Percentiles rank a stretch among this genome's conserved stretches.
phyloP scores from a whole-genome alignment of 2,888 invertebrate species.

The Tiliacea aurago region DNA sequence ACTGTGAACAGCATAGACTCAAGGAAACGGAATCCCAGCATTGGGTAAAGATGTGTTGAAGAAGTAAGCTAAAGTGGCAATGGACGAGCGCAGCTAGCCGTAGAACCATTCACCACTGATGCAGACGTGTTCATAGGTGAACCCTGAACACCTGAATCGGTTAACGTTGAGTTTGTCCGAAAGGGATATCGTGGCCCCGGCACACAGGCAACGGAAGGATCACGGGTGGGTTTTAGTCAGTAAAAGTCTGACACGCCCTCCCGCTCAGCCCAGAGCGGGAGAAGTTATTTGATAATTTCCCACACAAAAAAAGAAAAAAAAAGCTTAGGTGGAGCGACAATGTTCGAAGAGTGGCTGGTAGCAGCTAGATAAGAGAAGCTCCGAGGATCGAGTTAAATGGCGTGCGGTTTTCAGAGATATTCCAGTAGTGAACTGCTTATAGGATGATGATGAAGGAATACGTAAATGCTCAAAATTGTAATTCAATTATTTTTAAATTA shows the following conservation, averaged over 20 bases:
- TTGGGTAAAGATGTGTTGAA: not conserved
- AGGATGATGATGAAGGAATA: not conserved
- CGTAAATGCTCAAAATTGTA: not conserved
- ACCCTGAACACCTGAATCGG: not conserved
- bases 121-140: not conserved
- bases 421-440: not conserved
- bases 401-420: not conserved
- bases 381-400: not conserved
- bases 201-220: no score
- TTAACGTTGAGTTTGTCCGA: no score
- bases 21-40: not conserved
- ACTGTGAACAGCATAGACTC: not conserved
- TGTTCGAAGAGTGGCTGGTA: not conserved
- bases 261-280: no score
- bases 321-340: not conserved
- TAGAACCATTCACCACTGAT: not conserved
- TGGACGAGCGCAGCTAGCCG: not conserved
- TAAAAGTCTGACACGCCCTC: no score
- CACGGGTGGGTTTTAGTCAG: no score
- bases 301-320: no score
- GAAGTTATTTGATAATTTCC: no score
- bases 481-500: not conserved
- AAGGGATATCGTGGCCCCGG: no score
- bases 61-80: not conserved
- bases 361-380: not conserved